Percentiles rank a stretch among this genome's conserved stretches.
Evolutionary conservation across 1,140 invertebrate species (phyloP).

Genomic region (Parasteatoda tepidariorum): DNA sequence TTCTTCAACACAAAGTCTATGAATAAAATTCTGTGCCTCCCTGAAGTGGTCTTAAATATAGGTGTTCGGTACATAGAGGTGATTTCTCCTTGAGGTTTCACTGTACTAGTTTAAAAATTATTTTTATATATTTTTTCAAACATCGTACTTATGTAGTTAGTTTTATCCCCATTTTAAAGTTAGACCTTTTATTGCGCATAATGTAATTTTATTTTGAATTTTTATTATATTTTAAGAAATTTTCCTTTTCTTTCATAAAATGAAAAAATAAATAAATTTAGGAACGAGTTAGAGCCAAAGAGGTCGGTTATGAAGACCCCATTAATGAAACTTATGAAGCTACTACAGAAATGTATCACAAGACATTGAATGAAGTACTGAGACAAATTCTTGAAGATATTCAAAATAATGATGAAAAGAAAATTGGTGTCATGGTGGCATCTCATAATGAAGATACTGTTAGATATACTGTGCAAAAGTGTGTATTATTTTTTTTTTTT

Average conservation of each 20-base stretch:
- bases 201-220: not conserved
- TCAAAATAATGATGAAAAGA: conserved; percentile 80
- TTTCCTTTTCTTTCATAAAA: not conserved
- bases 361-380: conserved; percentile 78
- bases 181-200: not conserved
- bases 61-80: too few relatives aligned
- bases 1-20: too few relatives aligned
- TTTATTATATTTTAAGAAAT: not conserved
- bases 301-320: conserved; percentile 94
- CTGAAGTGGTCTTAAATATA: too few relatives aligned
- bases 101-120: too few relatives aligned
- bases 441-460: conserved; percentile 99
- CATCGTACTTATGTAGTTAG: too few relatives aligned
- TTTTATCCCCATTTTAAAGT: too few relatives aligned
- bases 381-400: conserved; percentile 68
- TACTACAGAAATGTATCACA: conserved; percentile 92
- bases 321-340: conserved; percentile 92
- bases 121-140: too few relatives aligned
- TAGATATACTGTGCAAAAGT: conserved; percentile 91
- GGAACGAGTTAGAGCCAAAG: conserved; percentile 89
- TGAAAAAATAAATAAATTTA: conserved; percentile 71
- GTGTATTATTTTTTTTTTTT: conserved; percentile 64
- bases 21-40: too few relatives aligned
- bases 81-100: too few relatives aligned
- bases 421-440: conserved; percentile 95